Percentiles rank a stretch among this genome's conserved stretches.
These are phyloP conservation scores for Argopecten irradians DNA, from an alignment of 1,140 invertebrate genomes.

Conservation along the genomic window DNA sequence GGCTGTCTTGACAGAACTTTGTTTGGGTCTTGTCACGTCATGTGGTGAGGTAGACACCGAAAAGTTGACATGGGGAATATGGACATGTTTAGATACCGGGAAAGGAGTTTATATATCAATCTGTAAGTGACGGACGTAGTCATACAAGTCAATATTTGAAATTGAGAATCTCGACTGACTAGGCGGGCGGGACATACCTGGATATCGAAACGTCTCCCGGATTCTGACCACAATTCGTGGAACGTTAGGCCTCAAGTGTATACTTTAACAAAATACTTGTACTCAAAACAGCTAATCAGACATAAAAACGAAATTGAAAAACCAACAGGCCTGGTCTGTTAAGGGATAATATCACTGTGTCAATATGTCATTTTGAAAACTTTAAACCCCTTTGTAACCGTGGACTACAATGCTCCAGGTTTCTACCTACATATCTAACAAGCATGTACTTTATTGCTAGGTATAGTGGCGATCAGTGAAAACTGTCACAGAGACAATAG, in stretches of 20 bases:
- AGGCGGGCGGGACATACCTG: background rate
- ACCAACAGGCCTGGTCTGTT: background rate
- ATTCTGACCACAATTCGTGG: background rate
- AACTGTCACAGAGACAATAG: background rate
- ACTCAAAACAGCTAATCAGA: conserved; percentile 9
- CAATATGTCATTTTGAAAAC: conserved; percentile 21
- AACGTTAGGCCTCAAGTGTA: conserved; percentile 3
- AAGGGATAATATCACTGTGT: background rate
- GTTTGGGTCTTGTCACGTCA: background rate
- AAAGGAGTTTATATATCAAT: background rate
- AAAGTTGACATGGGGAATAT: background rate
- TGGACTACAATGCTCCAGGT: background rate
- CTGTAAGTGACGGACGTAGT: background rate
- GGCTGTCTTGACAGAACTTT: background rate
- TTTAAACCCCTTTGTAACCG: background rate
- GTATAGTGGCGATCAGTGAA: background rate
- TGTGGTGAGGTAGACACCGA: background rate
- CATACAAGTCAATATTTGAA: background rate
- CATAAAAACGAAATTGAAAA: conserved; percentile 3
- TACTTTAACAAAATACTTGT: background rate
- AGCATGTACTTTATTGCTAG: background rate
- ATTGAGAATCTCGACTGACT: background rate
- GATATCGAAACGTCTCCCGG: background rate
- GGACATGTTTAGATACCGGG: background rate
- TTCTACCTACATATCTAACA: background rate